Evolutionary conservation across 2,797 vertebrate species (phyloP).

Genomic region (Eulemur rubriventer): DNA sequence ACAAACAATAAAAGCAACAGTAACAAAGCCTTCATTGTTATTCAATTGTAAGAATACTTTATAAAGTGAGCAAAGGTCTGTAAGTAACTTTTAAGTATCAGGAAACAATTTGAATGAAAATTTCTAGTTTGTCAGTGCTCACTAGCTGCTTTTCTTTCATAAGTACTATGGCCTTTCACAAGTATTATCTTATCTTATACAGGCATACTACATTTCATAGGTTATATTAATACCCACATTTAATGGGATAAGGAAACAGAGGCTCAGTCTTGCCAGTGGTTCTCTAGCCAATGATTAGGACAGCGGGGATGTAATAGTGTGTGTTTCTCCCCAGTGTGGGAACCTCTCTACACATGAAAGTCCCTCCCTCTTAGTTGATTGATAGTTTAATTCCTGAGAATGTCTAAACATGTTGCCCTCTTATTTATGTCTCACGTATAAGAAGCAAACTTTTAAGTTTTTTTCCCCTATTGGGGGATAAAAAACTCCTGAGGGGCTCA

Average conservation of each 20-base stretch:
- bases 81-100: background rate
- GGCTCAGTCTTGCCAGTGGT: background rate
- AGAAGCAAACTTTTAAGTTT: background rate
- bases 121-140: background rate
- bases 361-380: fast-evolving
- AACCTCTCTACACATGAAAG: background rate
- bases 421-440: background rate
- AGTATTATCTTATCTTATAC: background rate
- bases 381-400: background rate
- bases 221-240: background rate
- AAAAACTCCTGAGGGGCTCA: fast-evolving
- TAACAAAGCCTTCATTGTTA: background rate
- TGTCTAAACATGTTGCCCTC: background rate
- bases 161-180: background rate
- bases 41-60: background rate
- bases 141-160: background rate
- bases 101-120: background rate
- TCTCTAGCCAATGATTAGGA: background rate
- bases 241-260: background rate
- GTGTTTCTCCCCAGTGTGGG: background rate
- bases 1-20: background rate
- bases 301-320: background rate
- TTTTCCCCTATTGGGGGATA: background rate
- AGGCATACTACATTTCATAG: background rate
- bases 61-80: background rate